These are phyloP conservation scores for Hydropsyche tenuis DNA, from an alignment of 1,140 invertebrate genomes.

Conservation along the genomic window DNA sequence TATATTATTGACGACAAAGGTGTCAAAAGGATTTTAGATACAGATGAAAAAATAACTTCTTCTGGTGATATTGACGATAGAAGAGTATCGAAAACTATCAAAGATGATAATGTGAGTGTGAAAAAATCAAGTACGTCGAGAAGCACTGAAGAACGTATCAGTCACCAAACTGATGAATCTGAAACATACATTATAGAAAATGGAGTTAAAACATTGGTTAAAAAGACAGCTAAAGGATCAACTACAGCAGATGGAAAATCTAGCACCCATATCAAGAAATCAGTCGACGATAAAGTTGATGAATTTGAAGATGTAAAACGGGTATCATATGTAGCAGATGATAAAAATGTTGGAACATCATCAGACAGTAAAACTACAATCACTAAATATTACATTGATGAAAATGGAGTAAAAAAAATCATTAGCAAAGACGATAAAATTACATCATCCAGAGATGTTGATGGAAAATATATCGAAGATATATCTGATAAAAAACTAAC, in stretches of 20 bases:
- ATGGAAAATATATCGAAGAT: conserved; percentile 10
- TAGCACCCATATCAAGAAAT: neutral
- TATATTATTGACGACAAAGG: conserved; percentile 37
- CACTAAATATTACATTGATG: conserved; percentile 48
- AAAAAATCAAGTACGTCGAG: no score
- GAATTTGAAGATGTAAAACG: neutral
- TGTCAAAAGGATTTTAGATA: conserved; percentile 32
- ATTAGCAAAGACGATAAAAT: neutral
- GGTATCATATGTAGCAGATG: neutral
- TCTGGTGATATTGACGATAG: conserved; percentile 5
- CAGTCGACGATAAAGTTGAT: neutral
- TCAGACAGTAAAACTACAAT: conserved; percentile 14
- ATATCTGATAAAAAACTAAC: conserved; percentile 9
- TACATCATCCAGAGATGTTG: neutral
- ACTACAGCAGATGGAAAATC: conserved; percentile 10
- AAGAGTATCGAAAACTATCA: no score
- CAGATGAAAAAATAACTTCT: neutral
- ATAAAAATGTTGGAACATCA: conserved; percentile 29
- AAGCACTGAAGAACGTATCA: neutral
- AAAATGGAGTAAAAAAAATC: conserved; percentile 16
- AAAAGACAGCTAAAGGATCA: neutral
- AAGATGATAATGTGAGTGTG: no score
- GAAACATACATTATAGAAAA: conserved; percentile 44
- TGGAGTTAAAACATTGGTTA: conserved; percentile 44
- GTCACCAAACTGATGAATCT: neutral